Evolutionary conservation across 35 echinoderm and acorn worm species (phyloP), one percentile per base, ranked within the genome.

Genomic region (Anneissia japonica): DNA sequence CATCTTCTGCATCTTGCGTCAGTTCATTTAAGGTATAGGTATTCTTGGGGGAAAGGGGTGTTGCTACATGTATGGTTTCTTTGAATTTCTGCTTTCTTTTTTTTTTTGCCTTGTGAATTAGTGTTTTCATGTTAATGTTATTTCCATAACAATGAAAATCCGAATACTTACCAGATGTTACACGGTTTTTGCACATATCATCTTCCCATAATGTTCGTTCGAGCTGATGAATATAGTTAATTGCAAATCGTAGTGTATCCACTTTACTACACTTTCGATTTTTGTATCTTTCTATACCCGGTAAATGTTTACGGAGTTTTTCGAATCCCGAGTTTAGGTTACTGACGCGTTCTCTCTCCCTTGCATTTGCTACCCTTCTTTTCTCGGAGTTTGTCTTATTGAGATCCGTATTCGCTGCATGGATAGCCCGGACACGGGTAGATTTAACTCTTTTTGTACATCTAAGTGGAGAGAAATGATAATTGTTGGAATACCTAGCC

Each of bases 331-430:
- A 41, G 29, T 83, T 83, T 23, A 83, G 26, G 55, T 83, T 41
- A 29, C 81, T 83, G 11, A 83, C 81, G n/a, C 81, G 43, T 51
- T 83, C 40, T 32, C 81, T 34, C 30, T 83, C 81, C 43, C 81
- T 46, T 2, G 81, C 81, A 30, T 83, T 83, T 0, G 81, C 81
- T 11, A 83, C 41, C 40, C 51, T 6, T 64, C 51, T 64, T 64
- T 64, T 64, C 21, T 64, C 51, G 1, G 51, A 64, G 51, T 64
- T 64, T 23, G 51, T 19, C 51, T 64, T 64, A 26, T 26, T 64
- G 11, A 64, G 51, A 19, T 64, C 51, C 11, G 51, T 2, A 26
- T 64, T 64, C 2, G 51, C 51, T 26, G 51, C 51, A 9, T 64
- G 51, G 19, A 23, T 23, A 64, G 51, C 51, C 51, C 51, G 11